Evolutionary conservation across 2,888 invertebrate species (phyloP).

Genomic region (Sarcophaga subvicina): DNA sequence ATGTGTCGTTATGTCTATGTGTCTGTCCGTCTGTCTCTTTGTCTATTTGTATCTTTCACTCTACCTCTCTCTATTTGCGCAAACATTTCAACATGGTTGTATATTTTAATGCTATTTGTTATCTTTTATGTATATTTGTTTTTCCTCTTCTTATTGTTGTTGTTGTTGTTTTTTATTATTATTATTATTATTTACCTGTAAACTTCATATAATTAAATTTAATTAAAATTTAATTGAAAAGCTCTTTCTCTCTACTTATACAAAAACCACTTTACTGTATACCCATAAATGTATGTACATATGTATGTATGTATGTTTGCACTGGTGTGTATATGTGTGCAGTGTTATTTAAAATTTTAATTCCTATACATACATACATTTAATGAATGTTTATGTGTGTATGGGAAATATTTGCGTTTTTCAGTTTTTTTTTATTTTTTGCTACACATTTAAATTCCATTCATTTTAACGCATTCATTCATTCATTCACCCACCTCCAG

Average conservation of each 20-base stretch:
- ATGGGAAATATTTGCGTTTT: slow-evolving; percentile 10
- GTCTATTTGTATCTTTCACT: slow-evolving; percentile 22
- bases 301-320: slow-evolving; percentile 11
- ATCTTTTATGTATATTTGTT: slow-evolving; percentile 15
- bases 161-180: slow-evolving; percentile 1
- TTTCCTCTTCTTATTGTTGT: slow-evolving; percentile 10
- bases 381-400: not conserved
- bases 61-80: slow-evolving; percentile 41
- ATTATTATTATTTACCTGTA: slow-evolving; percentile 62
- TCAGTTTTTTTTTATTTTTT: not conserved
- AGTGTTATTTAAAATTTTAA: slow-evolving; percentile 50
- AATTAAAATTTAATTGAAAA: slow-evolving; percentile 73
- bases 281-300: not conserved
- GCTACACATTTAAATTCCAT: slow-evolving; percentile 8
- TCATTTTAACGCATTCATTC: slow-evolving; percentile 12
- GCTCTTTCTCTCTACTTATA: slow-evolving; percentile 67
- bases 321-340: not conserved
- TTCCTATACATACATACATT: not conserved
- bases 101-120: slow-evolving; percentile 50
- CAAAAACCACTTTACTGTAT: slow-evolving; percentile 30
- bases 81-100: slow-evolving; percentile 8
- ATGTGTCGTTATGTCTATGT: not conserved
- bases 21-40: slow-evolving; percentile 30
- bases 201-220: slow-evolving; percentile 73
- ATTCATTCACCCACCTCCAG: slow-evolving; percentile 16